A percentile compares a stretch with the other conserved stretches of the same genome.
Evolutionary conservation across 2,888 invertebrate species (phyloP).

Genomic region (Mythimna ferrago): DNA sequence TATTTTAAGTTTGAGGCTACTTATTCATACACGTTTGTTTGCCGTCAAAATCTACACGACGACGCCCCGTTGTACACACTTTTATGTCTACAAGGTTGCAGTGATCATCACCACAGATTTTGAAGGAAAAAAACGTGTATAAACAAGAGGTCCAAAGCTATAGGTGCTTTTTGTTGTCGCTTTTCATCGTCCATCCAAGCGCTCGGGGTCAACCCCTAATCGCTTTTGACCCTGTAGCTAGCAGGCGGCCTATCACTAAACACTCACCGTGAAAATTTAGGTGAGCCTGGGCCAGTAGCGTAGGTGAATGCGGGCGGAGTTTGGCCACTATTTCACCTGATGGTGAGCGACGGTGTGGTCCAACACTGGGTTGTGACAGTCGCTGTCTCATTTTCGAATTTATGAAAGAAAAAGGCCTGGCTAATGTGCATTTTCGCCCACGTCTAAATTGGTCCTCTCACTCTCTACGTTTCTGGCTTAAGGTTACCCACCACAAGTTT

Average conservation of each 20-base stretch:
- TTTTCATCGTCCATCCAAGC: conserved; percentile 13
- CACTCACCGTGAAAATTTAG: neutral
- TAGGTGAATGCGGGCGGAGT: too few species aligned
- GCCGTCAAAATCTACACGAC: neutral
- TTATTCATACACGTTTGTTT: conserved; percentile 4
- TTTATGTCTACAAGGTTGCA: neutral
- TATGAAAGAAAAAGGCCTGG: too few species aligned
- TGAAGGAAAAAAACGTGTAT: neutral
- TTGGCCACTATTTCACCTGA: too few species aligned
- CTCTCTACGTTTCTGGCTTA: neutral
- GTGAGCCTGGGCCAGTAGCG: neutral
- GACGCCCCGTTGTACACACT: neutral
- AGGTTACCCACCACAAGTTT: neutral
- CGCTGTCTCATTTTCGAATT: too few species aligned
- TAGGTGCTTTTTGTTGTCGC: conserved; percentile 50
- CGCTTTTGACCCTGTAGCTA: conserved; percentile 2
- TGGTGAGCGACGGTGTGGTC: too few species aligned
- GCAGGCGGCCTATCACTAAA: neutral
- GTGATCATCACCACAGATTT: neutral
- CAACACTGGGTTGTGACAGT: too few species aligned
- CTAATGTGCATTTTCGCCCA: too few species aligned
- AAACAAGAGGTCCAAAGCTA: neutral
- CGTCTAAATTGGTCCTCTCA: too few species aligned
- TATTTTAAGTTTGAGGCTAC: conserved; percentile 18
- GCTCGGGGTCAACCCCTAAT: neutral